A percentile compares a stretch with the other conserved stretches of the same genome.
phyloP scores from a whole-genome alignment of 2,888 invertebrate species.

The Euspilapteryx auroguttella region DNA sequence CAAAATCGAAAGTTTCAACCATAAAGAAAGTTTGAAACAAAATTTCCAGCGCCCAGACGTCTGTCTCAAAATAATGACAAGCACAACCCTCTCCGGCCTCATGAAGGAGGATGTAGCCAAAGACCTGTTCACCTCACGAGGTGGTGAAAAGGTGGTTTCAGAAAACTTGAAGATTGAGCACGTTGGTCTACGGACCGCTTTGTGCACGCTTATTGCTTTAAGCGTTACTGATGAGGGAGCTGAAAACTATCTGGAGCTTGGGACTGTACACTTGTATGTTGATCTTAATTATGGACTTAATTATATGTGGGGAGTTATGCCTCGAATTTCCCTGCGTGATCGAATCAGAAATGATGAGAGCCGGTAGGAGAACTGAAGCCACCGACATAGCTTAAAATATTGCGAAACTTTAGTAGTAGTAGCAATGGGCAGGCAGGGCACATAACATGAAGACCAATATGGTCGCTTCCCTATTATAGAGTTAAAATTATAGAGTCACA shows the following conservation, averaged over 20 bases:
- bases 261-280: slow-evolving; percentile 37
- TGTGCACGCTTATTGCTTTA: slow-evolving; percentile 26
- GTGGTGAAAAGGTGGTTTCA: slow-evolving; percentile 32
- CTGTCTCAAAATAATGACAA: slow-evolving; percentile 34
- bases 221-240: slow-evolving; percentile 42
- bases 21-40: too few species aligned
- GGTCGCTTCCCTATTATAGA: too few species aligned
- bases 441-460: too few species aligned
- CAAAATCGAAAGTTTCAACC: too few species aligned
- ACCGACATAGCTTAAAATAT: too few species aligned
- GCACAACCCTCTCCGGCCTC: slow-evolving; percentile 29
- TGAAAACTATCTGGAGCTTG: slow-evolving; percentile 28
- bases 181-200: slow-evolving; percentile 34
- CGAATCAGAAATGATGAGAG: too few species aligned
- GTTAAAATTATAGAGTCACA: too few species aligned
- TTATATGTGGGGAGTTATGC: too few species aligned
- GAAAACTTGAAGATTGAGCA: slow-evolving; percentile 28
- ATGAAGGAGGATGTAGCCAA: slow-evolving; percentile 29
- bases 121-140: slow-evolving; percentile 26
- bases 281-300: not conserved
- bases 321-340: too few species aligned
- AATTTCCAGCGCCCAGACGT: slow-evolving; percentile 33
- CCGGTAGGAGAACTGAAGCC: too few species aligned
- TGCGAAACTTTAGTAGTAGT: too few species aligned
- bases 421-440: too few species aligned